Evolutionary conservation across 2,888 invertebrate genomes (phyloP).

Genomic region (Thera britannica): DNA sequence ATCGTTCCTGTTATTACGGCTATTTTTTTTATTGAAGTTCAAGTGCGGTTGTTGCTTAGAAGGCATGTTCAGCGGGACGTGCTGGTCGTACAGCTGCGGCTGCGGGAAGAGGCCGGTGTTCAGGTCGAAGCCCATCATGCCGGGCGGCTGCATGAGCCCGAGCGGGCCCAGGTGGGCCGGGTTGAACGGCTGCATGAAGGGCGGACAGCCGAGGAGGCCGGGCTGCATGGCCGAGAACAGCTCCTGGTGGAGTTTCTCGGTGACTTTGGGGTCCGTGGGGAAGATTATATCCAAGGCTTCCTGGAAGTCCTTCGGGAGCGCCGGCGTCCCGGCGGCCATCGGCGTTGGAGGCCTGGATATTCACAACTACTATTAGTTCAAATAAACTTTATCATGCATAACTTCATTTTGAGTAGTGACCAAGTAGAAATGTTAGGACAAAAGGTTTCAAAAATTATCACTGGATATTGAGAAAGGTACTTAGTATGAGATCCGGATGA

Average conservation of each 20-base stretch:
- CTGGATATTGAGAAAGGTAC: too few species aligned
- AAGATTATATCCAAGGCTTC: slow-evolving; percentile 88
- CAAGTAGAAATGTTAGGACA: too few species aligned
- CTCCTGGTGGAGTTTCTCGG: slow-evolving; percentile 46
- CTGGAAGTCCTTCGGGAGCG: slow-evolving; percentile 86
- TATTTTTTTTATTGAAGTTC: slow-evolving; percentile 32
- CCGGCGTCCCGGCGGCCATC: slow-evolving; percentile 43
- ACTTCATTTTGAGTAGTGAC: too few species aligned
- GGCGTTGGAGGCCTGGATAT: slow-evolving; percentile 31
- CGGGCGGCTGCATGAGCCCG: slow-evolving; percentile 48
- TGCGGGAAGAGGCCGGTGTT: slow-evolving; percentile 63
- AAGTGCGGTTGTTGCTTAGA: slow-evolving; percentile 17
- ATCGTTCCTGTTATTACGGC: slow-evolving; percentile 15
- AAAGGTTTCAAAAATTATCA: too few species aligned
- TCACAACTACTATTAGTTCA: too few species aligned
- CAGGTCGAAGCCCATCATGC: slow-evolving; percentile 73
- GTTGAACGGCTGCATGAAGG: slow-evolving; percentile 47
- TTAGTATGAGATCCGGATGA: too few species aligned
- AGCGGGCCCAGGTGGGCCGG: slow-evolving; percentile 45
- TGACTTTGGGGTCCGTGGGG: slow-evolving; percentile 66
- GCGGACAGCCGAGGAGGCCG: slow-evolving; percentile 46
- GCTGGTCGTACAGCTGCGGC: slow-evolving; percentile 71
- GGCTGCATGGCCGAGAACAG: slow-evolving; percentile 47
- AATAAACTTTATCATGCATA: not conserved
- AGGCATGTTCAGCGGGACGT: slow-evolving; percentile 64